Evolutionary conservation across 2,797 vertebrate genomes (phyloP).

Genomic region (Sciurus vulgaris): DNA sequence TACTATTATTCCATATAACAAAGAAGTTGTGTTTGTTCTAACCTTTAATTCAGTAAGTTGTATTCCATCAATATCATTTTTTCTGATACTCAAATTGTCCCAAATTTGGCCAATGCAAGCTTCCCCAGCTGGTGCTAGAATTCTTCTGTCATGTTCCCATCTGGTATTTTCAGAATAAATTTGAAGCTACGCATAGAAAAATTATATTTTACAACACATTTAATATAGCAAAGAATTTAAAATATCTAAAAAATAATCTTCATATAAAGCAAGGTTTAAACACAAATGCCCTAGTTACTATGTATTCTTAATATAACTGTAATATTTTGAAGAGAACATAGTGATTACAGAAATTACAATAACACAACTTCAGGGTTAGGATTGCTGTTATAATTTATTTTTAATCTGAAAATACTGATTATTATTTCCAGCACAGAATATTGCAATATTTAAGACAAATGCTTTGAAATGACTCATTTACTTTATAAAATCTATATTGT

Average conservation of each 20-base stretch:
- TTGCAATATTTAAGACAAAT: neutral
- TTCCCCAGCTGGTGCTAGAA: constrained; percentile 60
- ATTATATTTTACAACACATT: constrained; percentile 60
- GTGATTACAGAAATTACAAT: neutral
- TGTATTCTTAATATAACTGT: neutral
- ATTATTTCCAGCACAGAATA: neutral
- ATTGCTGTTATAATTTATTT: neutral
- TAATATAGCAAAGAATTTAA: constrained; percentile 57
- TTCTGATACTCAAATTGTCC: constrained; percentile 54
- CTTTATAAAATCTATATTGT: neutral
- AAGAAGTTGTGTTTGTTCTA: neutral
- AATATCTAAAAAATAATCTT: constrained; percentile 60
- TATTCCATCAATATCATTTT: constrained; percentile 28
- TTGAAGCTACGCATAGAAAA: constrained; percentile 55
- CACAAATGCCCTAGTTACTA: neutral
- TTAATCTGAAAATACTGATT: neutral
- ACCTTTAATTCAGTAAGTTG: constrained; percentile 23
- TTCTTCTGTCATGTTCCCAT: constrained; percentile 70
- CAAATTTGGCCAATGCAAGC: constrained; percentile 36
- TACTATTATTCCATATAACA: neutral
- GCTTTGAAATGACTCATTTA: neutral
- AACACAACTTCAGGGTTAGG: neutral
- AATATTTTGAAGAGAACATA: constrained; percentile 31
- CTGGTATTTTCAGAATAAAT: constrained; percentile 76
- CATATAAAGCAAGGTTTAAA: constrained; percentile 14